Percentiles rank a stretch among this genome's conserved stretches.
Conservation (phyloP, 2,797 vertebrate genomes). For the Bryconaethiops microstoma region DNA sequence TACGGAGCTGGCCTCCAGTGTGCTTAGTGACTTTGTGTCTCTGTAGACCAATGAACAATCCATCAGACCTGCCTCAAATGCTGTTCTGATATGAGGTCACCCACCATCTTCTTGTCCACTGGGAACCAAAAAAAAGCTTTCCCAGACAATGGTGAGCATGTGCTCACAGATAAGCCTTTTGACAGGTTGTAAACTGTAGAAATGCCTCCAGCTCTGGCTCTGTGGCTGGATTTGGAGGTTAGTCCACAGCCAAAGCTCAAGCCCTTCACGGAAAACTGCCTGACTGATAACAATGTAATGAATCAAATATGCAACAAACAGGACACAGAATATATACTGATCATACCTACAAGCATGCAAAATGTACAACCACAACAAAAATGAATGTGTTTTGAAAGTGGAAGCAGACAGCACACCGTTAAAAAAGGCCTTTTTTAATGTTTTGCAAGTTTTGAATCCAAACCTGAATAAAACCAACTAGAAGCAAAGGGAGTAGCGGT, state of each 20-base stretch:
- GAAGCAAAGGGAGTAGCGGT: no score
- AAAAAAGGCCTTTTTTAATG: no score
- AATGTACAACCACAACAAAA: background rate
- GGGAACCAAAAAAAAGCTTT: constrained; percentile 15
- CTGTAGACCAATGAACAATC: background rate
- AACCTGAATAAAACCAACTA: no score
- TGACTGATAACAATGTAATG: background rate
- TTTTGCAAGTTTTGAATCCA: background rate
- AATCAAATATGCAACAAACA: background rate
- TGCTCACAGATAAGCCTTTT: constrained; percentile 24
- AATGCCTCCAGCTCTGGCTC: constrained; percentile 27
- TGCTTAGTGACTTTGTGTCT: constrained; percentile 9
- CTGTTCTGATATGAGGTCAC: background rate
- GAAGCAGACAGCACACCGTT: background rate
- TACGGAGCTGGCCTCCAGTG: background rate
- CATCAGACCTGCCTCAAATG: background rate
- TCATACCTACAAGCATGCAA: background rate
- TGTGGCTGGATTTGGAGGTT: constrained; percentile 23
- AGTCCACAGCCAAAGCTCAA: background rate
- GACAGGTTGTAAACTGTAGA: constrained; percentile 25
- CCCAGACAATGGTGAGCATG: background rate
- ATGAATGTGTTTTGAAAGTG: background rate
- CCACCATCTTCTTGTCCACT: background rate
- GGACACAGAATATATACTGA: background rate
- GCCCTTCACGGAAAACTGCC: background rate